Evolutionary conservation across 2,797 vertebrate genomes (phyloP).

Genomic region (Crenichthys baileyi): DNA sequence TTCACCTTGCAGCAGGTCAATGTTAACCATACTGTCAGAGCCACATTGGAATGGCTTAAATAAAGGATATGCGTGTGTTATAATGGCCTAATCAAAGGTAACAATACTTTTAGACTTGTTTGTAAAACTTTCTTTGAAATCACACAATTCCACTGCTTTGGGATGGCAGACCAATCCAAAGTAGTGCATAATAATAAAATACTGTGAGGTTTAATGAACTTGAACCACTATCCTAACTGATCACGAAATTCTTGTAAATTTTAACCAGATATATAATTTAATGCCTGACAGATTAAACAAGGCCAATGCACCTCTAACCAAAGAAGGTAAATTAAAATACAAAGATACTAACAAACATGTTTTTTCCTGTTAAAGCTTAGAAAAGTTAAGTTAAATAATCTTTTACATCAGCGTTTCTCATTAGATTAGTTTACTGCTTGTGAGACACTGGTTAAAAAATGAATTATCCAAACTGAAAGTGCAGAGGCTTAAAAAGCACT

Average conservation of each 20-base stretch:
- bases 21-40: no score
- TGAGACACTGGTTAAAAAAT: conserved; percentile 5
- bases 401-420: background rate
- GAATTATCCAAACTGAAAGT: background rate
- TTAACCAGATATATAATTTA: background rate
- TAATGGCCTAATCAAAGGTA: no score
- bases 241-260: background rate
- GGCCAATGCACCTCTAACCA: background rate
- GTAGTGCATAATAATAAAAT: no score
- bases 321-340: background rate
- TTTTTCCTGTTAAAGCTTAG: background rate
- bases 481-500: background rate
- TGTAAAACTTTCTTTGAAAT: no score
- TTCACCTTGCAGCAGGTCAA: no score
- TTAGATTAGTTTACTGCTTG: background rate
- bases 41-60: no score
- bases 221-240: background rate
- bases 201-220: background rate
- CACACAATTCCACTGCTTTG: no score
- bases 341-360: background rate
- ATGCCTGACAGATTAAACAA: background rate
- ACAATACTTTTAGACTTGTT: no score
- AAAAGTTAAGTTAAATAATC: conserved; percentile 6
- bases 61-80: no score
- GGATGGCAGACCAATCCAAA: no score